Evolutionary conservation across 2,113 vertebrate species (phyloP), one percentile per base, ranked within the genome.

Genomic region (Phoenicopterus ruber): DNA sequence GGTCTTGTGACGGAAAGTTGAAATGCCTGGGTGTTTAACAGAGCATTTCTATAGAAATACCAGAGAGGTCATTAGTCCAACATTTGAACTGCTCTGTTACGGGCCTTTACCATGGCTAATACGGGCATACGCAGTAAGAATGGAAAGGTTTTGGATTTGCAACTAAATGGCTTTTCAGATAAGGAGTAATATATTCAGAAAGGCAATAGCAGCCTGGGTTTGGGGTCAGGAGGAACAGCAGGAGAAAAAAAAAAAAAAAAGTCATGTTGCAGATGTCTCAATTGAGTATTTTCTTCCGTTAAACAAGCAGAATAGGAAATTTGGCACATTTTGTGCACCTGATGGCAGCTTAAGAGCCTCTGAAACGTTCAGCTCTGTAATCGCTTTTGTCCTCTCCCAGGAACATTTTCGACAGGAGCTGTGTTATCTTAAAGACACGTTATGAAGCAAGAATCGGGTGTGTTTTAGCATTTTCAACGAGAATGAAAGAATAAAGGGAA

Each of bases 11-110:
- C 94, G 91, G 93, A 4, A 87, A 87, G 95, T 54, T 94, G 94
- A 80, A 95, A 89, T 93, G 96, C 77, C 78, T 88, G 86, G 38
- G 86, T 97, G 96, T 97, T 96, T 92, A 96, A 94, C 91, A 72
- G 80, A 69, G 94, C 78, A 47, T 74, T 88, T 73, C 91, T 92
- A n/a, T 78, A 83, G 93, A 90, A 93, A 94, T 96, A 34, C 65
- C 88, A 62, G 84, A 46, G 81, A 85, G 93, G 96, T 96, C 93
- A 87, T 96, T 92, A 92, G 77, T 67, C 71, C 69, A 84, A 6
- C 84, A 52, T 79, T 92, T 76, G 88, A 92, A 50, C 80, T 57
- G 73, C 94, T 94, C 79, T 72, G 69, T 91, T 89, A 76, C 0
- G 1, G 61, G 36, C 61, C 61, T 94, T 76, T 79, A 13, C 77